Base-by-base conservation (phyloP, 2,888 invertebrate species). In the Chesias legatella region DNA sequence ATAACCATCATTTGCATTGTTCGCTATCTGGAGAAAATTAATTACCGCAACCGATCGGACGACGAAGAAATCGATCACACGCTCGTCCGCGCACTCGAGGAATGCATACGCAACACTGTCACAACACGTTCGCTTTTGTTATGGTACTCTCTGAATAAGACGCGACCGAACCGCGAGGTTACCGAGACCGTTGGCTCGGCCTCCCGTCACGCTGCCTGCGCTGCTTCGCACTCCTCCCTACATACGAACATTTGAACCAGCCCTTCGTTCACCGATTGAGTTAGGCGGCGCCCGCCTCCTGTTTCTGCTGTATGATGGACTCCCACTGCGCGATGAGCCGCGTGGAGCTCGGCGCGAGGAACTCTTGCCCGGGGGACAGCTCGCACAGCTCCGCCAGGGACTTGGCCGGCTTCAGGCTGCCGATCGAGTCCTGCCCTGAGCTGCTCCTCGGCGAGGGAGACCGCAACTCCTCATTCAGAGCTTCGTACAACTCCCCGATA, bases 311-410 rank as follows among this genome's bases (percentile, higher is more conserved):
- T 55, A 94, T 95, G 56, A 94, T 88, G 47, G 91, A 94, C 78
- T 95, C 95, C 93, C 95, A 95, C 75, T 94, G 92, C 54, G 93
- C 94, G 63, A 95, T 95, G 48, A 95, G 88, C 28, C 91, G 83
- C 48, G 91, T 91, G 27, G 94, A 92, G 62, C 92, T 93, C 7
- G 94, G 93, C 33, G 92, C 91, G 10, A 90, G 86, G 57, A 85
- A 85, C 63, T 90, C 90, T 63, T 92, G 92, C 11, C 91, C 91
- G 17, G 92, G 91, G 30, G 82, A 84, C 33, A 92, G 81, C 65
- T 92, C 92, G 68, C 93, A 93, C 42, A 93, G 73, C 64, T 92
- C 91, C 1, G 93, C 93, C 58, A 93, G 73, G 0, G 93, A 93
- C 67, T 91, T 88, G 1, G 93, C 92, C 26, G 92, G 92, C 65